Evolutionary conservation across 2,797 vertebrate genomes (phyloP), one percentile per base, ranked within the genome.

Genomic region (Peromyscus melanophrys): DNA sequence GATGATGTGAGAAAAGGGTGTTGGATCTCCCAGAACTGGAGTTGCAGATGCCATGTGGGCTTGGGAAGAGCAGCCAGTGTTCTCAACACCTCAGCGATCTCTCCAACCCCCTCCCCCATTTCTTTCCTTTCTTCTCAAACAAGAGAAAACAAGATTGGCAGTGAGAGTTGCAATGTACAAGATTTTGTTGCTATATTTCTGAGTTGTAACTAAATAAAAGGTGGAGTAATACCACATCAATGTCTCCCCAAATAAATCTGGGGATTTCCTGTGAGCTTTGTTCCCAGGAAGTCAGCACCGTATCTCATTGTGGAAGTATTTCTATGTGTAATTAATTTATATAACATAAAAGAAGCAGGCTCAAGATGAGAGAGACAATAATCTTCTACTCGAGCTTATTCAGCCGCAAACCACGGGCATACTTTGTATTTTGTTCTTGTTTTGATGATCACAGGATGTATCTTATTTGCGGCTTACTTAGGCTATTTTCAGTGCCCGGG

Each of bases 311-410:
- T 95, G 97, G 40, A 84, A 97, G 61, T 97, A 98, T 98, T 98
- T 98, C 94, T 93, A 97, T 93, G 94, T 95, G 73, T 96, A 98
- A 98, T 98, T 98, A 98, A 98, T 98, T 98, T 97, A 98, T 98
- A 92, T 92, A 98, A 94, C n/a, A 96, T 97, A 96, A 98, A 98
- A 98, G 49, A 91, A 98, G 75, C 49, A 97, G 96, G 88, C 12
- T 65, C n/a, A 93, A 96, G 80, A 98, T 96, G 89, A 98, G 98
- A 98, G 93, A 97, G 89, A 88, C 92, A 97, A 97, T 96, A 98
- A 98, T 95, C 96, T 63, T 96, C 69, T 90, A 96, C 85, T 87
- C 89, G 73, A 97, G 92, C 92, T 95, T 97, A 96, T 97, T 98
- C 95, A 95, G 95, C 76, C 11, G 2, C 96, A 98, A 98, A 98